These are phyloP conservation scores for Stichodactyla mertensii DNA, from an alignment of 64 coral and sea anemone species.

Conservation along the genomic window DNA sequence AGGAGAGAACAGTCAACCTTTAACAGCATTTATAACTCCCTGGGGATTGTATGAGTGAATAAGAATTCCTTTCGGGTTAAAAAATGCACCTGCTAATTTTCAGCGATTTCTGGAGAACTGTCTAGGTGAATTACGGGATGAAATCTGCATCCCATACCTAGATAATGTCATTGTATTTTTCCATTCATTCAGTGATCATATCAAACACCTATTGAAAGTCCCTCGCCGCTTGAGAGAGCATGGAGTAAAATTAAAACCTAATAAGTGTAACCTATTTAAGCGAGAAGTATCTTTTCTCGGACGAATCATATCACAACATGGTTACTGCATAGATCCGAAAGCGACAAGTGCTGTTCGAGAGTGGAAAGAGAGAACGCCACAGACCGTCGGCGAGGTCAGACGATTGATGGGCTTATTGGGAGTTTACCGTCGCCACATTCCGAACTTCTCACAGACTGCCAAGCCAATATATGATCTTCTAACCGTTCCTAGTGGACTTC, in stretches of 20 bases:
- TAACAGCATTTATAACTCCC: no score
- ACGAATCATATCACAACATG: background rate
- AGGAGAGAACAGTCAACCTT: background rate
- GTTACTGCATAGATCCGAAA: conserved; percentile 9
- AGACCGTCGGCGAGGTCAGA: no score
- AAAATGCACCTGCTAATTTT: conserved; percentile 6
- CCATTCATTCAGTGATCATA: conserved; percentile 29
- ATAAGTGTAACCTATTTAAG: background rate
- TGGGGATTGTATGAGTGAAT: conserved; percentile 14
- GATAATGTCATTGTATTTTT: conserved; percentile 39
- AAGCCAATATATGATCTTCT: no score
- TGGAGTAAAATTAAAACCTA: background rate
- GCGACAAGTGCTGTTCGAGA: background rate
- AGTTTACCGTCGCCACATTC: no score
- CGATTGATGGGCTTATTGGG: no score
- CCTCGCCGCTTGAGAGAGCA: conserved; percentile 13
- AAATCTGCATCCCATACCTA: conserved; percentile 34
- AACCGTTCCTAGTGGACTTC: no score
- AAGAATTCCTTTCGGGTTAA: background rate
- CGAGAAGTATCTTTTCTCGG: no score
- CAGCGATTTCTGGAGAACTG: background rate
- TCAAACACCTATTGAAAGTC: conserved; percentile 15
- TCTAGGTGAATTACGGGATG: conserved; percentile 35
- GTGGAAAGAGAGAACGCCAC: background rate
- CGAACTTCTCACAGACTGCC: no score